Evolutionary conservation across 2,888 invertebrate genomes (phyloP), one percentile per base, ranked within the genome.

Genomic region (Dasypolia templi): DNA sequence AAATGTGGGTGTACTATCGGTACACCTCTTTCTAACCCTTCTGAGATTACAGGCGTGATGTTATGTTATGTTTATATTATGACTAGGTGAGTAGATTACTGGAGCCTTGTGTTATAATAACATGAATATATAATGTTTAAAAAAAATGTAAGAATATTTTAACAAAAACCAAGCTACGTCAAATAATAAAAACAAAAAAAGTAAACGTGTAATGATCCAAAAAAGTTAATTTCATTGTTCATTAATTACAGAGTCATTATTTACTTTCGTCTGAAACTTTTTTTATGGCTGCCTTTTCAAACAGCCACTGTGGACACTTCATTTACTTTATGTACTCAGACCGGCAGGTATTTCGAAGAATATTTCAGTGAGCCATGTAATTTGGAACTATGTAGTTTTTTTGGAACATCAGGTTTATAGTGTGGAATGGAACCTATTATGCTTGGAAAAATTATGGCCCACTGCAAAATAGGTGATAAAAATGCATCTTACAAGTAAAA

Each of bases 181-280:
- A 53, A 66, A 63, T 64, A 78, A 64, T 55, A 55, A 79, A 77
- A 62, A 51, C 6, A 39, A 61, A 39, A 61, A 67, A 77, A 55
- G 22, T 53, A 51, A 70, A 76, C 26, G 39, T 76, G 51, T 82
- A 86, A 82, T 79, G 70, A 75, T 71, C 59, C 72, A 80, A 64
- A 64, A 70, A 73, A 80, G 67, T 74, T 75, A 77, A 84, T 80
- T 85, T 75, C 46, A 75, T 76, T 84, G 81, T 80, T 49, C 56
- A 73, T 78, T 82, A 80, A 83, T 83, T 81, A 84, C 75, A 71
- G 75, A 58, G 64, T 65, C 75, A 86, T 75, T 86, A 86, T 86
- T 86, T 86, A 77, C 78, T 70, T 75, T 79, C 63, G 68, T 72
- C 61, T 77, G 65, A 71, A 84, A 79, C 85, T 72, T 79, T 86